Conservation (phyloP, 53 echinoderm and acorn worm genomes). For the Echinarachnius parma region DNA sequence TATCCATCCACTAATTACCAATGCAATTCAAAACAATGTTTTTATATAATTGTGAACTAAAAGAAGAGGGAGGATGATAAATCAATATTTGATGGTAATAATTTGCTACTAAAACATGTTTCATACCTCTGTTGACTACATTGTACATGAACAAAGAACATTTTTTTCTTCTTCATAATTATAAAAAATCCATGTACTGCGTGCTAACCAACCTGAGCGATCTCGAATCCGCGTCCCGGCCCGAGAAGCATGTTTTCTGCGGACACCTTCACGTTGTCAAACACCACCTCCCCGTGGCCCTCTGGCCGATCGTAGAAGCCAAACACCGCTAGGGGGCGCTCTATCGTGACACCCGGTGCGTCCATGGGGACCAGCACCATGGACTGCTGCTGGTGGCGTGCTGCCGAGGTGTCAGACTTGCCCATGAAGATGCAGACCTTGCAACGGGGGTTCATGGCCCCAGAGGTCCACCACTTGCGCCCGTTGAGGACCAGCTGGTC, state of each 20-base stretch:
- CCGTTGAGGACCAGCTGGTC: conserved; percentile 77
- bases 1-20: too few relatives aligned
- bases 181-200: background rate
- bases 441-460: conserved; percentile 84
- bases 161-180: too few relatives aligned
- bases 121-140: too few relatives aligned
- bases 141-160: too few relatives aligned
- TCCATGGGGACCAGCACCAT: conserved; percentile 98
- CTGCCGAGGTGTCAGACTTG: conserved; percentile 73
- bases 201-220: conserved; percentile 83
- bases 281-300: conserved; percentile 83
- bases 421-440: conserved; percentile 98
- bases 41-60: too few relatives aligned
- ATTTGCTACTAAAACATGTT: too few relatives aligned
- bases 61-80: too few relatives aligned
- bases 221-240: conserved; percentile 93
- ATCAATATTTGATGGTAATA: too few relatives aligned
- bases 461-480: conserved; percentile 98
- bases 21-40: too few relatives aligned
- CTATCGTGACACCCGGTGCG: conserved; percentile 63
- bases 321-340: conserved; percentile 82
- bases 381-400: conserved; percentile 83
- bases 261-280: conserved; percentile 83
- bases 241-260: conserved; percentile 82
- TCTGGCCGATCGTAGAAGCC: conserved; percentile 87